Conservation (phyloP, 2,113 vertebrate genomes). For the Grallaria varia region DNA sequence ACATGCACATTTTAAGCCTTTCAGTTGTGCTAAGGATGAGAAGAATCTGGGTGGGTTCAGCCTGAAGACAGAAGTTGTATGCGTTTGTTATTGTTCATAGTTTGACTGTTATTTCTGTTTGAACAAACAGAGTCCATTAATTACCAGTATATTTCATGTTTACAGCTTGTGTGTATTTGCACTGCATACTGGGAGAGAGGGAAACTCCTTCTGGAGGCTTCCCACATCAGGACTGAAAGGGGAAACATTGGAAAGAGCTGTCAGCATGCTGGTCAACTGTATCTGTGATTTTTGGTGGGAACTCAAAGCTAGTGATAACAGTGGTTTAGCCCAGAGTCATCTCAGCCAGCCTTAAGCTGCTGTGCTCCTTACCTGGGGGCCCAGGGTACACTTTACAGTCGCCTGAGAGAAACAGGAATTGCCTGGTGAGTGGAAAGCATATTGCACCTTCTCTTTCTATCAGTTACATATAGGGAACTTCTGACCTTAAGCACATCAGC, state of each 20-base stretch:
- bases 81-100: neutral
- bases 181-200: neutral
- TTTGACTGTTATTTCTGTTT: neutral
- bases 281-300: neutral
- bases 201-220: neutral
- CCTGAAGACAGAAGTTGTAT: neutral
- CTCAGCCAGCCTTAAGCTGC: neutral
- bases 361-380: neutral
- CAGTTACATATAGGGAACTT: neutral
- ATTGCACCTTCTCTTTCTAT: neutral
- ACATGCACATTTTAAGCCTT: neutral
- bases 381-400: neutral
- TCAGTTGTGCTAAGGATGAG: neutral
- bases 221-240: neutral
- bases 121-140: neutral
- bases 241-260: neutral
- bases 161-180: neutral
- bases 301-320: neutral
- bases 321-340: neutral
- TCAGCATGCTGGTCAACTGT: neutral
- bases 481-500: neutral
- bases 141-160: neutral
- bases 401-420: neutral
- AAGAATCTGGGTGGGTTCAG: neutral
- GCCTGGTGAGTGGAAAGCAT: neutral